phyloP scores from a whole-genome alignment of 2,797 vertebrate species.

The Micropoecilia bifurca region DNA sequence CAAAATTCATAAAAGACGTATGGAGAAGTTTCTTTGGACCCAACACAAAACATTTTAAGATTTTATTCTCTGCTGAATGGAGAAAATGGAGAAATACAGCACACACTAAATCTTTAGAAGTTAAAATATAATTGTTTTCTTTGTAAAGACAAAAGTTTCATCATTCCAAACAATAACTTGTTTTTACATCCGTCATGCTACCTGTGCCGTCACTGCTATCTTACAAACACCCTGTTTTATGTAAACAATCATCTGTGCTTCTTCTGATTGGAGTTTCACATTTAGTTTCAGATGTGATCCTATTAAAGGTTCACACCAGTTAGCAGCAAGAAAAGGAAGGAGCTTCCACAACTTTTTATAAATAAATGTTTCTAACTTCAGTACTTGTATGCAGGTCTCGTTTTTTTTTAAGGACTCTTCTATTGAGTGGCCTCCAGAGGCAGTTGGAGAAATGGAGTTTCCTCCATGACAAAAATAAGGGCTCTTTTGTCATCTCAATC shows the following conservation, averaged over 20 bases:
- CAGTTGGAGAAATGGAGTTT: neutral
- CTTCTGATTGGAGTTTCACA: neutral
- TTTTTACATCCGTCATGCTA: constrained; percentile 2
- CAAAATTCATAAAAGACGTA: neutral
- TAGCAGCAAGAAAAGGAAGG: constrained; percentile 3
- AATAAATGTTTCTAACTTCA: neutral
- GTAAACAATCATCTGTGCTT: neutral
- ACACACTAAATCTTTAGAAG: neutral
- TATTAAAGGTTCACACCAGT: constrained; percentile 2
- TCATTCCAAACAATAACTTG: neutral
- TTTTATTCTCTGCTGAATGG: neutral
- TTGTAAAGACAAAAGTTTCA: constrained; percentile 12
- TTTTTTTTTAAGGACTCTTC: neutral
- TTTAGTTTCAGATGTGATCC: neutral
- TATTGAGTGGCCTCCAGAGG: neutral
- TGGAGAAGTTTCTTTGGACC: neutral
- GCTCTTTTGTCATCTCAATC: neutral
- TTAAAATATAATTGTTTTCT: neutral
- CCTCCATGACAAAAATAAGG: constrained; percentile 13
- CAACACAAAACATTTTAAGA: neutral
- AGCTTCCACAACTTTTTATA: neutral
- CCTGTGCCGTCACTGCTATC: neutral
- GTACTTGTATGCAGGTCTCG: neutral
- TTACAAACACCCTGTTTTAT: neutral
- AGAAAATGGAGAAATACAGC: constrained; percentile 1